A percentile compares a stretch with the other conserved stretches of the same genome.
These are phyloP conservation scores for Anagyrus pseudococci DNA, from an alignment of 2,888 invertebrate species.

Conservation along the genomic window DNA sequence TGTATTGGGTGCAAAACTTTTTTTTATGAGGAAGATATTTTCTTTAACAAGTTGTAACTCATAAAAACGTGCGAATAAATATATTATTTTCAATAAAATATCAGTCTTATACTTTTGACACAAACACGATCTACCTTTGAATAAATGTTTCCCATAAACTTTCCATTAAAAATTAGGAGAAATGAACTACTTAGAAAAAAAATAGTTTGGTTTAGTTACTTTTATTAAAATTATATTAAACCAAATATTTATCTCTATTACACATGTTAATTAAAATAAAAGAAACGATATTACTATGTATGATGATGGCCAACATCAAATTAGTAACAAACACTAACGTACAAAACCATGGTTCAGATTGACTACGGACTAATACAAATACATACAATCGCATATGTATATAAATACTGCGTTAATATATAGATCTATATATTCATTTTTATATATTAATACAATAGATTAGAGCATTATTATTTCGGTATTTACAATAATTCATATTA, in stretches of 20 bases:
- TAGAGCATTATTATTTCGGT: slow-evolving; percentile 35
- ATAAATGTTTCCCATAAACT: too few species aligned
- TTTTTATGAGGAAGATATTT: too few species aligned
- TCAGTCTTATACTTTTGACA: too few species aligned
- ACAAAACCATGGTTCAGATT: slow-evolving; percentile 16
- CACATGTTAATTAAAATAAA: slow-evolving; percentile 19
- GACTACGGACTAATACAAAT: slow-evolving; percentile 19
- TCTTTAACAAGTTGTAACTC: too few species aligned
- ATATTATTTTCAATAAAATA: too few species aligned
- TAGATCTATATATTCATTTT: slow-evolving; percentile 43
- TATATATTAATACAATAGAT: slow-evolving; percentile 42
- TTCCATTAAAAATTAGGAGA: background rate
- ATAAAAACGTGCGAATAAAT: too few species aligned
- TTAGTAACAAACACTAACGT: slow-evolving; percentile 29
- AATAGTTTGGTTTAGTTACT: background rate
- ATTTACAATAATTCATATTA: slow-evolving; percentile 41
- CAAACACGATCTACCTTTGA: too few species aligned
- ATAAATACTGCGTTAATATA: slow-evolving; percentile 29
- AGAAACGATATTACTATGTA: slow-evolving; percentile 16
- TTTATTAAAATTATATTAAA: slow-evolving; percentile 27
- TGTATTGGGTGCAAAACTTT: too few species aligned
- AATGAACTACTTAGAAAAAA: background rate
- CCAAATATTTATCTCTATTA: slow-evolving; percentile 19
- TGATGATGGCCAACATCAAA: slow-evolving; percentile 1
- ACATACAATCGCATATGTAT: slow-evolving; percentile 34